Percentiles rank a stretch among this genome's conserved stretches.
Conservation (phyloP, 2,113 vertebrate genomes). For the Lampris incognitus region DNA sequence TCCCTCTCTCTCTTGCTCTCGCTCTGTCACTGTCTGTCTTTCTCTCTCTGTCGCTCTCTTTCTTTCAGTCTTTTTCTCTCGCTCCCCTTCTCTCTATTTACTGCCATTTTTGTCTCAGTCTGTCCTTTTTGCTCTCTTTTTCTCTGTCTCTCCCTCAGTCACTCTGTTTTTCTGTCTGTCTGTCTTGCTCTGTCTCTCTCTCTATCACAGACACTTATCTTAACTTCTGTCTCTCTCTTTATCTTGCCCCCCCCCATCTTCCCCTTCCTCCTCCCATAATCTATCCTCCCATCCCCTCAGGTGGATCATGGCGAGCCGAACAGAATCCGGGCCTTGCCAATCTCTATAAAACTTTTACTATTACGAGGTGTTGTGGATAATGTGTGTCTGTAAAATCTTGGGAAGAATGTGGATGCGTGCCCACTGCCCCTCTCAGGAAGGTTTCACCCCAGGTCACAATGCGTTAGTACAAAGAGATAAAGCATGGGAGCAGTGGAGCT, state of each 20-base stretch:
- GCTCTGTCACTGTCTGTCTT: neutral
- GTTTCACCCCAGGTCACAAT: conserved; percentile 41
- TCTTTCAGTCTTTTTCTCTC: neutral
- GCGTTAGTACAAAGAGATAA: conserved; percentile 14
- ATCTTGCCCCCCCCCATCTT: neutral
- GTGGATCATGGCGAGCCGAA: conserved; percentile 22
- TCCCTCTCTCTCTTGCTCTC: neutral
- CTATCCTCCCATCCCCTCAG: conserved; percentile 19
- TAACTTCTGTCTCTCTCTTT: neutral
- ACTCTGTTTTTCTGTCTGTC: neutral
- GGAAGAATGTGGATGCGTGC: conserved; percentile 33
- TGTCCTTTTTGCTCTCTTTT: no score
- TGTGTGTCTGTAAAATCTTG: conserved; percentile 22
- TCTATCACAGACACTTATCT: neutral
- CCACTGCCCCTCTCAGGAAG: conserved; percentile 45
- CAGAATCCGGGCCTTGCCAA: conserved; percentile 22
- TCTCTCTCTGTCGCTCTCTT: neutral
- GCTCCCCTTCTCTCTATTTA: no score
- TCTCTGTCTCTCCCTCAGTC: neutral
- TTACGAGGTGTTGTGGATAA: conserved; percentile 53
- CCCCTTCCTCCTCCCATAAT: neutral
- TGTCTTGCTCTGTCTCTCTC: neutral
- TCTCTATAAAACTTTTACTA: conserved; percentile 45
- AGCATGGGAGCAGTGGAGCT: conserved; percentile 9
- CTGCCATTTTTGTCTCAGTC: no score